Conservation (phyloP, 2,113 vertebrate species). For the Eclectus roratus region DNA sequence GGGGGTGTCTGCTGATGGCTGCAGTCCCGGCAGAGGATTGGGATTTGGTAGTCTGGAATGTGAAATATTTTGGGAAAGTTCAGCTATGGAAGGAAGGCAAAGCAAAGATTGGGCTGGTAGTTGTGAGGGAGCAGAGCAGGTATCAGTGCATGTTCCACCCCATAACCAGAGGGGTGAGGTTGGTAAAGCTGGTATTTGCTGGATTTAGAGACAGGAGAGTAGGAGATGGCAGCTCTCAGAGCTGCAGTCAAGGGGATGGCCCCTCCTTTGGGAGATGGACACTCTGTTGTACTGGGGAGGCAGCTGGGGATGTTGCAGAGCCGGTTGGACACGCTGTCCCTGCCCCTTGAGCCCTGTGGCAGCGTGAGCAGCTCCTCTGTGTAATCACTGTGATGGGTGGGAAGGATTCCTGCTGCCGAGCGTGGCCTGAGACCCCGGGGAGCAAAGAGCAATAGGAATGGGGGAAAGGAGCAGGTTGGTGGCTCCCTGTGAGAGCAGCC, state of each 20-base stretch:
- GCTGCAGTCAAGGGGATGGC: fast-evolving
- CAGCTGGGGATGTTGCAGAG: not conserved
- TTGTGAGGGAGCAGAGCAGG: not conserved
- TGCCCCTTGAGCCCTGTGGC: not conserved
- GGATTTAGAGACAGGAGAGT: not conserved
- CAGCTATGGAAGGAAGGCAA: not conserved
- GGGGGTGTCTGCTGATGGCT: not conserved
- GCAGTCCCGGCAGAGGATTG: not conserved
- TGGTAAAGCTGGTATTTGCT: not conserved
- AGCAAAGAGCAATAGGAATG: not conserved
- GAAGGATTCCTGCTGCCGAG: not conserved
- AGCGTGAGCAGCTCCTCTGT: not conserved
- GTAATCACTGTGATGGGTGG: not conserved
- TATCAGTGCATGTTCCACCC: fast-evolving
- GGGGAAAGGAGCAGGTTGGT: fast-evolving
- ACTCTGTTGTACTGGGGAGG: not conserved
- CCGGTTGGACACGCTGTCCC: not conserved
- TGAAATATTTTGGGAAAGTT: not conserved
- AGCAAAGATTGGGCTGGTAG: not conserved
- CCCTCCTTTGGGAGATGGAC: not conserved
- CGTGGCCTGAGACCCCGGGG: not conserved
- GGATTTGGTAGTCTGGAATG: not conserved
- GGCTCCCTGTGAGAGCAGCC: not conserved
- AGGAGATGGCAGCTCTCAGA: not conserved
- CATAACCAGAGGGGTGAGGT: not conserved